Evolutionary conservation across 2,797 vertebrate species (phyloP).

Genomic region (Brotula barbata): DNA sequence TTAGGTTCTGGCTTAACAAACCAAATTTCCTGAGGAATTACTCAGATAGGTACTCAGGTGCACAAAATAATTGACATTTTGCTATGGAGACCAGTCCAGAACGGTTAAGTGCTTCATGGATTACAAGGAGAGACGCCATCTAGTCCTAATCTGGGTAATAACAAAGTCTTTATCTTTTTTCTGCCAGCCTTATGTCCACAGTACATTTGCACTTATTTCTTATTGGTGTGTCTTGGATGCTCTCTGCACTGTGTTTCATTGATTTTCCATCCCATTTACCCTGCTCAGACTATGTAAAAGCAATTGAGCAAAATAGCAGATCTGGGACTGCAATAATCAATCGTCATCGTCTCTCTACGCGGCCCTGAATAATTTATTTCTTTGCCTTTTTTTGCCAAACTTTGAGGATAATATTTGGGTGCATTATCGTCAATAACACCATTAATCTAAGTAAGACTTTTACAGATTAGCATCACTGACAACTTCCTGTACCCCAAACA

Average conservation of each 20-base stretch:
- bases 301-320: conserved; percentile 32
- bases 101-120: too few species aligned
- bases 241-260: conserved; percentile 46
- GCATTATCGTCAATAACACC: conserved; percentile 53
- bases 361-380: conserved; percentile 35
- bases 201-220: conserved; percentile 9
- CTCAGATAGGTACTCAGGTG: too few species aligned
- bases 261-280: conserved; percentile 63
- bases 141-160: too few species aligned
- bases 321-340: conserved; percentile 47
- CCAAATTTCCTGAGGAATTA: too few species aligned
- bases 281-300: conserved; percentile 47
- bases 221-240: conserved; percentile 37
- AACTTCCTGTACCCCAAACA: conserved; percentile 49
- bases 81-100: too few species aligned
- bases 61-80: too few species aligned
- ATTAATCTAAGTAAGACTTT: conserved; percentile 44
- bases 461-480: conserved; percentile 67
- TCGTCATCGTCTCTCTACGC: conserved; percentile 24
- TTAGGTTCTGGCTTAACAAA: too few species aligned
- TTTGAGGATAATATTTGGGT: conserved; percentile 61
- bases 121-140: too few species aligned
- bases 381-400: conserved; percentile 16
- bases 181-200: too few species aligned
- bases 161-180: too few species aligned